Conservation (phyloP, 2,888 invertebrate species). For the Tortrix viridana region DNA sequence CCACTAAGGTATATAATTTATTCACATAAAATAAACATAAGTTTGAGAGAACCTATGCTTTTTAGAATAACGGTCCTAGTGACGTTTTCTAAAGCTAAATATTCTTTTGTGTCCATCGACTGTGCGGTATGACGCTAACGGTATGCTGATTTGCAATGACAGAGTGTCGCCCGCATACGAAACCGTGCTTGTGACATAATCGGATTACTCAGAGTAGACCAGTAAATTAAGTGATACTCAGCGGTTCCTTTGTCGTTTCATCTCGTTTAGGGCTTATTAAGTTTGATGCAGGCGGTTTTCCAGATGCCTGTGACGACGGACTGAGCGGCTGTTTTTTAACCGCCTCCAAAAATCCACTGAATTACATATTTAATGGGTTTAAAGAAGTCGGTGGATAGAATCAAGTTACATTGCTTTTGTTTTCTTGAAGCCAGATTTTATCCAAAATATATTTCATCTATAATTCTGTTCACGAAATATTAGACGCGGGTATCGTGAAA, state of each 20-base stretch:
- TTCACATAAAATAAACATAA: conserved; percentile 15
- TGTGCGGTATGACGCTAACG: conserved; percentile 30
- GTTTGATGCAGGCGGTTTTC: conserved; percentile 1
- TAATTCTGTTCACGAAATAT: too few relatives aligned
- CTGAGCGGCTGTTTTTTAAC: too few relatives aligned
- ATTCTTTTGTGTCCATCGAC: conserved; percentile 11
- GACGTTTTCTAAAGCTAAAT: conserved; percentile 2
- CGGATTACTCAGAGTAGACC: conserved; percentile 47
- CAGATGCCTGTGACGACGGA: neutral
- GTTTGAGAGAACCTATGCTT: neutral
- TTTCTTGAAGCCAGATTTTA: too few relatives aligned
- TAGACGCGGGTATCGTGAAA: too few relatives aligned
- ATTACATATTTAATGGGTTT: too few relatives aligned
- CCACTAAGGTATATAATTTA: conserved; percentile 25
- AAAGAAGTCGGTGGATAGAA: too few relatives aligned
- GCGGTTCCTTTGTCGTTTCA: conserved; percentile 24
- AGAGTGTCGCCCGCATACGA: conserved; percentile 48
- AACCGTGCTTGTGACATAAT: conserved; percentile 49
- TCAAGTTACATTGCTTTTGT: too few relatives aligned
- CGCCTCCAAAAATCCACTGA: too few relatives aligned
- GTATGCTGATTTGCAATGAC: conserved; percentile 37
- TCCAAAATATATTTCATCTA: too few relatives aligned
- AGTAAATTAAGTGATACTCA: conserved; percentile 32
- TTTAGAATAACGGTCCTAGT: neutral
- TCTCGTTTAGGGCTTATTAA: conserved; percentile 18